Evolutionary conservation across 1,140 invertebrate species (phyloP).

Genomic region (Hylaeus volcanicus): DNA sequence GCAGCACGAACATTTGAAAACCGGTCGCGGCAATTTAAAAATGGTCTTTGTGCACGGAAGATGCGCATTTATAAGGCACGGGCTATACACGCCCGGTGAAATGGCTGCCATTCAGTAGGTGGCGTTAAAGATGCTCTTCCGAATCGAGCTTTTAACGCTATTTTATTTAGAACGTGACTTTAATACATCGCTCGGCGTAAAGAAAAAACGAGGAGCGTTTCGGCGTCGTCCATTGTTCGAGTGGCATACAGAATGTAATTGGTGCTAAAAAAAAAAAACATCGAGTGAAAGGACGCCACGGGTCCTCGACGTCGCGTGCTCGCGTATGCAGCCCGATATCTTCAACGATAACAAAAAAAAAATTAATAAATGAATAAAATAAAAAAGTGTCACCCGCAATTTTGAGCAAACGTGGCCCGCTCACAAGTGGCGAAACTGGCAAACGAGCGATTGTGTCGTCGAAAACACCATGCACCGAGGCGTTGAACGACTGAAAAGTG

Average conservation of each 20-base stretch:
- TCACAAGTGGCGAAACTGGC: not conserved
- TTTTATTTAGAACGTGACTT: constrained; percentile 40
- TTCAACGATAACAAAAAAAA: not conserved
- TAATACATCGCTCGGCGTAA: not conserved
- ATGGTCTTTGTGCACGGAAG: constrained; percentile 3
- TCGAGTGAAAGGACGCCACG: not conserved
- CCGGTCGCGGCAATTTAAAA: constrained; percentile 2
- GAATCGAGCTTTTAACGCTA: constrained; percentile 25
- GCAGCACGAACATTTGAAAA: not conserved
- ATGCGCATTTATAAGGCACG: constrained; percentile 18
- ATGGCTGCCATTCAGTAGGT: constrained; percentile 28
- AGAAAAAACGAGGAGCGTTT: constrained; percentile 1
- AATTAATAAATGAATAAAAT: not conserved
- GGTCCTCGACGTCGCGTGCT: not conserved
- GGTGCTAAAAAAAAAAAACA: constrained; percentile 1
- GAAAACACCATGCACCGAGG: no score
- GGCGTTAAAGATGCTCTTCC: constrained; percentile 35
- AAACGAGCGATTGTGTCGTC: no score
- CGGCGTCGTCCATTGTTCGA: constrained; percentile 6
- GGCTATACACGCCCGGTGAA: constrained; percentile 10
- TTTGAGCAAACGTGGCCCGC: not conserved
- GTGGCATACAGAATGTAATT: constrained; percentile 27
- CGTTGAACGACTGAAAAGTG: not conserved
- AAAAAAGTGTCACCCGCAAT: not conserved
- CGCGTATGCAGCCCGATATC: constrained; percentile 7